phyloP scores from a whole-genome alignment of 2,113 vertebrate genomes.

The Columba janthina region DNA sequence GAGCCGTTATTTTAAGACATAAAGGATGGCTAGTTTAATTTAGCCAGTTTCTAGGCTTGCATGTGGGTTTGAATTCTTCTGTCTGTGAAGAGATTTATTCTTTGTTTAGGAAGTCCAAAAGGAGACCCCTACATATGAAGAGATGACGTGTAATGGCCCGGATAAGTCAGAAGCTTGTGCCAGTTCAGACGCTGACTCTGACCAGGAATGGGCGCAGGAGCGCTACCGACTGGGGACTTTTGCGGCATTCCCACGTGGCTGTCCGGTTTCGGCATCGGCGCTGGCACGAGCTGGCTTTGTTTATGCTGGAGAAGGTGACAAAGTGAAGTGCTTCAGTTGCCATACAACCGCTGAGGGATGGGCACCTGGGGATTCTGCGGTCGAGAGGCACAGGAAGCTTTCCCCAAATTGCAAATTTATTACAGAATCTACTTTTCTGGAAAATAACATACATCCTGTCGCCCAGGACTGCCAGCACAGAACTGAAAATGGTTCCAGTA shows the following conservation, averaged over 20 bases:
- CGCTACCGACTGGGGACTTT: conserved; percentile 80
- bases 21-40: background rate
- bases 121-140: conserved; percentile 29
- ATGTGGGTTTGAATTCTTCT: background rate
- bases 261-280: conserved; percentile 75
- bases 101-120: conserved; percentile 61
- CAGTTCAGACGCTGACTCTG: conserved; percentile 41
- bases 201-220: conserved; percentile 79
- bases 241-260: conserved; percentile 72
- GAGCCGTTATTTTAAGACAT: background rate
- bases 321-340: conserved; percentile 91
- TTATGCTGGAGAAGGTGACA: conserved; percentile 86
- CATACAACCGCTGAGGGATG: conserved; percentile 82
- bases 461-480: conserved; percentile 34
- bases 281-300: conserved; percentile 90
- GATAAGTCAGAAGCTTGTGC: conserved; percentile 30
- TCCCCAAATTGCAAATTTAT: conserved; percentile 87
- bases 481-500: conserved; percentile 47
- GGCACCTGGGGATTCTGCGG: conserved; percentile 80
- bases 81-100: background rate
- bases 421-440: conserved; percentile 51
- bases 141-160: conserved; percentile 72
- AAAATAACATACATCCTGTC: background rate
- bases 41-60: background rate
- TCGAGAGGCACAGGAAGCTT: conserved; percentile 82